Evolutionary conservation across 53 echinoderm and acorn worm genomes (phyloP), one percentile per base, ranked within the genome.

Genomic region (Paelopatides confundens): DNA sequence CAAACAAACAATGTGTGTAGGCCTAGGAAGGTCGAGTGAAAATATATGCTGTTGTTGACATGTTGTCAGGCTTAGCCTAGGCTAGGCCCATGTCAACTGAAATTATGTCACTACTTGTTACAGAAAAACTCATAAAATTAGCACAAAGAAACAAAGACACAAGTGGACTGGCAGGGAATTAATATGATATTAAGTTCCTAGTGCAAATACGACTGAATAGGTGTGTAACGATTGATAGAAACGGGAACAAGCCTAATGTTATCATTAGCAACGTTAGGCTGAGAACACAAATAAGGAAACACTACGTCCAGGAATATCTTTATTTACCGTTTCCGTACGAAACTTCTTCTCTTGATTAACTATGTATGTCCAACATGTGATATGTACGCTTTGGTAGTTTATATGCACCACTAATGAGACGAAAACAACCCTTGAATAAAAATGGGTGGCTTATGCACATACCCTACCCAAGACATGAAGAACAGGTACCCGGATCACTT

Each of bases 401-500:
- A 21, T 23, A n/a, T 58, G 15, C 58, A 23, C 58, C 58, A 2
- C 21, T 23, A 21, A 58, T 58, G 6, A 17, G 21, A 23, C 15
- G 58, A 23, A 23, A 58, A 58, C 58, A 58, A 21, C 24, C 58
- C 24, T 58, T 21, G 5, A 58, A 15, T 6, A 58, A 58, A 58
- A 58, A 58, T 58, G 58, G 58, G 58, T 58, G 58, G 58, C 24
- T 58, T 58, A 58, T 21, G 58, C 17, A 58, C 58, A 58, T 58
- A 58, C 58, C 15, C 21, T 58, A 58, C 17, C 58, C 58, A 23
- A 58, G 58, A 58, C 79, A 52, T 27, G 51, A n/a, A n/a, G n/a
- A 50, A 79, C 79, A 79, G 77, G 79, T 79, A 79, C 79, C 79
- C 79, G 79, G 79, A 79, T 79, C 79, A 29, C 50, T 21, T 35